Conservation (phyloP, 2,797 vertebrate genomes). For the Anabacerthia variegaticeps region DNA sequence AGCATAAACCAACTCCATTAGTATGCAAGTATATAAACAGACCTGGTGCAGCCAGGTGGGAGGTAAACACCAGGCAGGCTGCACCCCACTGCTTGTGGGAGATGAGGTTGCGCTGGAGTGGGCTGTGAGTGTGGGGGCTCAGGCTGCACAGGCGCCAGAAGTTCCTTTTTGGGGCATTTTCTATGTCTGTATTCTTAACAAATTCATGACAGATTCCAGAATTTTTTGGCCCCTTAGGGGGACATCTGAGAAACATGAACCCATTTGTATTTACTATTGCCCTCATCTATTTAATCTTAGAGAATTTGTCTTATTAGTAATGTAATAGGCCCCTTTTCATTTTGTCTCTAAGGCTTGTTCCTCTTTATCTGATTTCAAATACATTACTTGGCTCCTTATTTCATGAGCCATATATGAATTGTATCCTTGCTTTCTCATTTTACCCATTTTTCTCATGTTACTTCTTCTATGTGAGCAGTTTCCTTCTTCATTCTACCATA, state of each 20-base stretch:
- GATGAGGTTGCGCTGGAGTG: not conserved
- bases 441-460: not conserved
- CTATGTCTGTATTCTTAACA: not conserved
- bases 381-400: not conserved
- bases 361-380: slow-evolving; percentile 7
- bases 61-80: not conserved
- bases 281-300: not conserved
- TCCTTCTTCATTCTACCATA: not conserved
- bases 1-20: not conserved
- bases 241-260: slow-evolving; percentile 2
- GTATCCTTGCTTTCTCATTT: not conserved
- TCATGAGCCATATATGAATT: not conserved
- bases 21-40: not conserved
- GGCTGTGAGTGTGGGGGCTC: not conserved
- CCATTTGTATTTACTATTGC: not conserved
- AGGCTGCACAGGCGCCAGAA: not conserved
- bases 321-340: not conserved
- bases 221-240: not conserved
- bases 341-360: not conserved
- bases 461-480: not conserved
- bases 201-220: not conserved
- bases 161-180: not conserved
- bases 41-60: not conserved
- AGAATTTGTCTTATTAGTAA: slow-evolving; percentile 4
- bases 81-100: not conserved